phyloP scores from a whole-genome alignment of 2,888 invertebrate species.

The Oxycera nigricornis region DNA sequence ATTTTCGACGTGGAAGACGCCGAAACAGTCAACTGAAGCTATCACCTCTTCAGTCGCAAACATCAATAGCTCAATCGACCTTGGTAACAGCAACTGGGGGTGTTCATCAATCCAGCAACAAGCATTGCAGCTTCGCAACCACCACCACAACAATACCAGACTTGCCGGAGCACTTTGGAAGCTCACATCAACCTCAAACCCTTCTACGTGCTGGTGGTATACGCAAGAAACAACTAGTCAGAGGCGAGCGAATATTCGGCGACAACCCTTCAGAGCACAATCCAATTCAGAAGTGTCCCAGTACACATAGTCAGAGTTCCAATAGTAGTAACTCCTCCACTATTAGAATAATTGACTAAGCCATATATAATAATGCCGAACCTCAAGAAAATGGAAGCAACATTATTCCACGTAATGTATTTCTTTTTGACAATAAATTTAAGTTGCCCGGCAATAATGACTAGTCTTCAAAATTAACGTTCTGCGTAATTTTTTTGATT shows the following conservation, averaged over 20 bases:
- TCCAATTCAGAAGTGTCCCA: constrained; percentile 43
- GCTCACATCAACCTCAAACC: constrained; percentile 27
- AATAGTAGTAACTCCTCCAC: constrained; percentile 49
- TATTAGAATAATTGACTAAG: constrained; percentile 48
- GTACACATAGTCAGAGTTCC: constrained; percentile 49
- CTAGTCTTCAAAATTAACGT: no score
- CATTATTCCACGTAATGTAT: neutral
- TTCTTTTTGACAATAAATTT: constrained; percentile 27
- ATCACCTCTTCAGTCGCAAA: constrained; percentile 29
- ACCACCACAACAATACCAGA: constrained; percentile 55
- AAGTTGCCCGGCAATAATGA: no score
- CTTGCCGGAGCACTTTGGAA: neutral
- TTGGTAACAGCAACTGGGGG: constrained; percentile 49
- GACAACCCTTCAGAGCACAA: constrained; percentile 28
- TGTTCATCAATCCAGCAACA: constrained; percentile 48
- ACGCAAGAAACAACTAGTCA: constrained; percentile 15
- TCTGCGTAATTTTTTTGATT: neutral
- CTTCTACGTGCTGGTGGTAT: constrained; percentile 5
- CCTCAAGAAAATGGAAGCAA: neutral
- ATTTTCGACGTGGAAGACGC: constrained; percentile 58
- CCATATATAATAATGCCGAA: neutral
- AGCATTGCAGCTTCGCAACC: constrained; percentile 58
- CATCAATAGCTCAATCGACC: constrained; percentile 42
- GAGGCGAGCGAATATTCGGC: constrained; percentile 18
- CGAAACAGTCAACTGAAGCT: constrained; percentile 47